Evolutionary conservation across 2,113 vertebrate species (phyloP).

Genomic region (Neodontobutis hainanensis): DNA sequence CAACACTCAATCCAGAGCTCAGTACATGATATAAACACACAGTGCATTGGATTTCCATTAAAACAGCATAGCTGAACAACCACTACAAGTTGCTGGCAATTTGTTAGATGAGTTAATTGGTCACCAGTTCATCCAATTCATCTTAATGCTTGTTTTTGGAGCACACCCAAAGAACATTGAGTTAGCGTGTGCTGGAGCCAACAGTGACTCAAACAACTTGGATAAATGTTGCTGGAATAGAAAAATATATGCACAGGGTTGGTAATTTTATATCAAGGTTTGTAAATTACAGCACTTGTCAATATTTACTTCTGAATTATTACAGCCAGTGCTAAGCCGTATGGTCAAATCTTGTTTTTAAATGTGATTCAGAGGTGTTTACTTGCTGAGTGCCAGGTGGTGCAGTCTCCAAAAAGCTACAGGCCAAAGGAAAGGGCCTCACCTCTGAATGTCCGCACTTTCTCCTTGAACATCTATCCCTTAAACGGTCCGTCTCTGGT

Average conservation of each 20-base stretch:
- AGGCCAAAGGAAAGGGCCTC: slow-evolving; percentile 55
- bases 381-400: slow-evolving; percentile 61
- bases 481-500: slow-evolving; percentile 63
- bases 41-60: slow-evolving; percentile 72
- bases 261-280: slow-evolving; percentile 36
- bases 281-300: slow-evolving; percentile 15
- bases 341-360: slow-evolving; percentile 28
- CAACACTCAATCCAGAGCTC: slow-evolving; percentile 38
- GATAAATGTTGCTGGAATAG: slow-evolving; percentile 15
- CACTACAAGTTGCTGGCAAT: slow-evolving; percentile 68
- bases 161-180: slow-evolving; percentile 70
- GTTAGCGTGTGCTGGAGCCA: slow-evolving; percentile 45
- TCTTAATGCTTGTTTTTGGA: slow-evolving; percentile 71
- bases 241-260: neutral
- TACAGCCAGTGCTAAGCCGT: neutral
- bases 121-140: slow-evolving; percentile 74
- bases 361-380: slow-evolving; percentile 48
- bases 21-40: slow-evolving; percentile 62
- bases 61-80: slow-evolving; percentile 72
- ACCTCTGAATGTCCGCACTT: slow-evolving; percentile 65
- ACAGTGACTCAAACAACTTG: slow-evolving; percentile 40
- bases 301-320: slow-evolving; percentile 9
- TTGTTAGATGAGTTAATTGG: slow-evolving; percentile 77
- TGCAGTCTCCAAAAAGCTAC: slow-evolving; percentile 44
- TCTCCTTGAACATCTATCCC: slow-evolving; percentile 74